phyloP scores from a whole-genome alignment of 2,797 vertebrate species.

The Scarus forsteni region DNA sequence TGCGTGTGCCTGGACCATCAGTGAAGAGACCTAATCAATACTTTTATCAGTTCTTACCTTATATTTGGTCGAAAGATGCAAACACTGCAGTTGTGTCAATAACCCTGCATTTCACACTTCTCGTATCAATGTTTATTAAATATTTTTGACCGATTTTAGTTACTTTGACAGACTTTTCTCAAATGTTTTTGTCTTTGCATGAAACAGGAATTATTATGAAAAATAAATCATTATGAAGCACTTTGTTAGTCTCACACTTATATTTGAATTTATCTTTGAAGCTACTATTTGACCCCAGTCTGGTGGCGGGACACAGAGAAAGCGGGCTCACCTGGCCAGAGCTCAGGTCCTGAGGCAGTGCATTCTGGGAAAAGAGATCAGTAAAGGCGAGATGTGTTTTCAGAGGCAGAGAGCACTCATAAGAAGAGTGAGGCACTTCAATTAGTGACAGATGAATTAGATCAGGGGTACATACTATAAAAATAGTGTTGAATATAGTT shows the following conservation, averaged over 20 bases:
- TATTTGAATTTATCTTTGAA: background rate
- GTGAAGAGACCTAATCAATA: too few species aligned
- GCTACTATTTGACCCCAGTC: slow-evolving; percentile 56
- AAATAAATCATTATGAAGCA: background rate
- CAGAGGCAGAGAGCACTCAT: slow-evolving; percentile 39
- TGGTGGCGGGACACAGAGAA: slow-evolving; percentile 54
- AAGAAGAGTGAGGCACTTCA: background rate
- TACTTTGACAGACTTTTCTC: background rate
- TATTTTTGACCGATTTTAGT: background rate
- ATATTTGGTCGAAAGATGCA: too few species aligned
- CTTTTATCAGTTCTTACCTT: too few species aligned
- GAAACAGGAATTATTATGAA: background rate
- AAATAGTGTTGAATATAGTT: too few species aligned
- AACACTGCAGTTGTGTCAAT: too few species aligned
- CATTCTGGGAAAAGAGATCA: slow-evolving; percentile 89
- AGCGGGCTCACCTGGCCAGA: slow-evolving; percentile 89
- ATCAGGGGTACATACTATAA: background rate
- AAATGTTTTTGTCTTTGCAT: background rate
- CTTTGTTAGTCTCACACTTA: background rate
- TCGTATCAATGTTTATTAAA: background rate
- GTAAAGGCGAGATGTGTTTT: slow-evolving; percentile 79
- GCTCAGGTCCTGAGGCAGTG: slow-evolving; percentile 86
- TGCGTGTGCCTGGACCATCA: too few species aligned
- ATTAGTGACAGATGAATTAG: background rate
- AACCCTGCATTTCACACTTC: too few species aligned